Base-by-base conservation (phyloP, 2,888 invertebrate genomes). In the Trachelus iudaicus region DNA sequence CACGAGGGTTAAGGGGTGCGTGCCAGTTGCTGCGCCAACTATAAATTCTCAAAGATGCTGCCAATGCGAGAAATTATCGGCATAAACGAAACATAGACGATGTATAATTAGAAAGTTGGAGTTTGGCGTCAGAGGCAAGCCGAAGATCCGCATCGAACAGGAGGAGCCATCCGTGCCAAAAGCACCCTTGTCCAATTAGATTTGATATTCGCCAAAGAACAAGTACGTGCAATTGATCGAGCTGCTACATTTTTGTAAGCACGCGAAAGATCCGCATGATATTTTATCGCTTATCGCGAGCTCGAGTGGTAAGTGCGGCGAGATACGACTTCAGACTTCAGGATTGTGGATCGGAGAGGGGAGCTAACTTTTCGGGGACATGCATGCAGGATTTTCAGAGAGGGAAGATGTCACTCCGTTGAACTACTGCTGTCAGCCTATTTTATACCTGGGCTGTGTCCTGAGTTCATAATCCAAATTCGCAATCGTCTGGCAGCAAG, bases 1-100 rank as follows among this genome's bases (percentile, higher is more conserved):
- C 13, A 40, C 4, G 15, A 40, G 40, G 40, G 13, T 37, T 12
- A 12, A 37, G 37, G 12, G 12, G 12, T 37, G 12, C 37, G 37
- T 13, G 37, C 13, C 4, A 37, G 15, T 4, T 37, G 37, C n/a
- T 69, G 30, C 69, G 69, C 30, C 12, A 13, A 4, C 4, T 31
- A 34, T 15, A 15, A 4, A 73, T 73, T 35, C 34, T 6, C 34
- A 23, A 34, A 73, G 35, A 34, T 83, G 83, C 87, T 87, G 87
- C 89, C 89, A 90, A 90, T 90, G 89, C 88, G 87, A 90, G 85
- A 88, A 87, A 87, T 85, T 86, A 87, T 88, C 84, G 86, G 79
- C 81, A 78, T 79, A 79, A 80, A 85, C 88, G 88, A 88, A 90
- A 90, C 84, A 88, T 90, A 89, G 90, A 87, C 85, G 86, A 84